Conservation (phyloP, 1,140 invertebrate genomes). For the Globodera rostochiensis region DNA sequence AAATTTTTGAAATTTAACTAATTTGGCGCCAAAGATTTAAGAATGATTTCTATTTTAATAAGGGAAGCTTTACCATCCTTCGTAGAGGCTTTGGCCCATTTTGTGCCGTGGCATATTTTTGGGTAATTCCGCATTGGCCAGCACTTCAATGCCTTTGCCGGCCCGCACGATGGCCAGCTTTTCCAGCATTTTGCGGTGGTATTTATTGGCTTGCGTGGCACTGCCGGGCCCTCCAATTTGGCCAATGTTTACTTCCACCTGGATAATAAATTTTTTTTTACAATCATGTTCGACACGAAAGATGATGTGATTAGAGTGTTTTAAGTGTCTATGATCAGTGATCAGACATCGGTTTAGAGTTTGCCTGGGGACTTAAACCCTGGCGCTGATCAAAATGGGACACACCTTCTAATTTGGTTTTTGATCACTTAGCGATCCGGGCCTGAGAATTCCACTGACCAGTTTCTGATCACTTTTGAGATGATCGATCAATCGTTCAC, state of each 20-base stretch:
- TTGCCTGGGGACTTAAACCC: no score
- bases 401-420: no score
- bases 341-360: no score
- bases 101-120: conserved; percentile 52
- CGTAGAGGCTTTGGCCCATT: conserved; percentile 47
- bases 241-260: conserved; percentile 95
- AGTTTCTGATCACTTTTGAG: conserved; percentile 53
- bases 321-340: no score
- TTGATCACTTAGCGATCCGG: no score
- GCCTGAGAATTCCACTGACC: no score
- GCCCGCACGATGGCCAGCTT: conserved; percentile 27
- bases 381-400: no score
- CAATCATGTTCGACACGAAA: no score
- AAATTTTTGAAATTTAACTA: no score
- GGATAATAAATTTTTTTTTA: background rate
- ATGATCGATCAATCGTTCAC: conserved; percentile 58
- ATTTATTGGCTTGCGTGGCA: conserved; percentile 72
- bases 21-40: no score
- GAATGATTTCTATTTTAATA: background rate
- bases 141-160: conserved; percentile 5
- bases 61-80: conserved; percentile 45
- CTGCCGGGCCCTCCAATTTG: conserved; percentile 87
- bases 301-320: no score
- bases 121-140: conserved; percentile 26
- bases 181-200: conserved; percentile 29